Conservation (phyloP, 23 tunicate genomes). For the Pegea sp. region DNA sequence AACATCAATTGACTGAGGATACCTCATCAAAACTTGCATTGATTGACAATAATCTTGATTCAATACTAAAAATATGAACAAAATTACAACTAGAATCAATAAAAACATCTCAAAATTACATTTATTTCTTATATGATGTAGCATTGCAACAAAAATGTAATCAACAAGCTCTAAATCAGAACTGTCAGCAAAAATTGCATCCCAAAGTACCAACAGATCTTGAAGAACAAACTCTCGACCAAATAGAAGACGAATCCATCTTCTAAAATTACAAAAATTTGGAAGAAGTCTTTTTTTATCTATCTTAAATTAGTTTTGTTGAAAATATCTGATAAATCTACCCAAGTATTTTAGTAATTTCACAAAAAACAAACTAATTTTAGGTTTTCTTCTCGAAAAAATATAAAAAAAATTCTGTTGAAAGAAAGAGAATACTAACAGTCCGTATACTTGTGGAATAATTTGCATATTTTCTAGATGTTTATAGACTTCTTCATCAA, state of each 20-base stretch:
- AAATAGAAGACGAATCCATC: conserved; percentile 91
- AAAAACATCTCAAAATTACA: conserved; percentile 15
- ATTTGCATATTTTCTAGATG: conserved; percentile 66
- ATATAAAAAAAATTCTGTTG: no score
- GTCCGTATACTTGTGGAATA: conserved; percentile 95
- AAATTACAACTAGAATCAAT: no score
- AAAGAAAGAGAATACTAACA: conserved; percentile 10
- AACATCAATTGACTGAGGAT: not conserved
- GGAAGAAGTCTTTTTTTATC: no score
- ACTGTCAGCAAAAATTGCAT: conserved; percentile 84
- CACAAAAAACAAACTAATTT: no score
- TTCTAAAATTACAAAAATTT: conserved; percentile 4
- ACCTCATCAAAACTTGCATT: not conserved
- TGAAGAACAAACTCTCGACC: conserved; percentile 88
- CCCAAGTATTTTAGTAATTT: no score
- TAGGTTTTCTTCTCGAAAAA: no score
- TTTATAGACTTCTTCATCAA: conserved; percentile 43
- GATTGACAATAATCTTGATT: not conserved
- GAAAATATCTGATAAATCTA: no score
- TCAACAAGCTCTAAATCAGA: conserved; percentile 49
- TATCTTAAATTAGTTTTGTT: no score
- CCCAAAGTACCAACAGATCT: conserved; percentile 92
- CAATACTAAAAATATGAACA: not conserved
- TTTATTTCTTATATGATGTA: conserved; percentile 41
- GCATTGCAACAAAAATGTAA: conserved; percentile 84